Evolutionary conservation across 1,140 invertebrate genomes (phyloP), one percentile per base, ranked within the genome.

Genomic region (Pygmarrhopalites habei): DNA sequence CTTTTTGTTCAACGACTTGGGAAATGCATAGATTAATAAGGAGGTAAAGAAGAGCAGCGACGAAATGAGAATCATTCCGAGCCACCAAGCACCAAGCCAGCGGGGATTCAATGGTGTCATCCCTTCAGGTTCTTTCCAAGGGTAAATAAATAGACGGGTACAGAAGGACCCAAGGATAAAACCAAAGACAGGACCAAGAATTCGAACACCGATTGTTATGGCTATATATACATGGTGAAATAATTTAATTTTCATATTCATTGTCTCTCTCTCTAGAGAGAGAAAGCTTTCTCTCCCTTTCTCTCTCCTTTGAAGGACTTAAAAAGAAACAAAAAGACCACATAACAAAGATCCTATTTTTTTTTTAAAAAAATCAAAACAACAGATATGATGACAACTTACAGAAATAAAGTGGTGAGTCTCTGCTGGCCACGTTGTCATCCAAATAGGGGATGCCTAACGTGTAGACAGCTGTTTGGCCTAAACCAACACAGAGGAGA

Each of bases 381-480:
- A n/a, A n/a, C n/a, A n/a, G n/a, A n/a, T n/a, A n/a, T 7, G 32
- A 35, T 39, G 44, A 62, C 17, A 1, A 79, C 80, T 85, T 77
- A 90, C 88, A 88, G 77, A 94, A 92, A 78, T 95, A 95, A 63
- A 94, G 81, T n/a, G 92, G 90, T 49, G 90, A 92, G 74, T 94
- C 90, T 73, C 87, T 83, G 75, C 86, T 90, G 64, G 89, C 88
- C 28, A 94, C 90, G 77, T 94, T 95, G 76, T 95, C 92, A 71
- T 94, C 92, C 49, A 95, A 91, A 73, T 92, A 95, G 1, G 92
- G 91, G 72, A 95, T 94, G 3, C 90, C 90, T n/a, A 94, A 78
- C 2, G 90, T 92, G 65, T 89, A 88, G 2, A 67, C 60, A 1
- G 91, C 88, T 0, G 91, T 95, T 77, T 93, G 90, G 1, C 90